Percentiles rank a stretch among this genome's conserved stretches.
These are phyloP conservation scores for Pterocles orientalis DNA, from an alignment of 2,113 vertebrate genomes.

Conservation along the genomic window DNA sequence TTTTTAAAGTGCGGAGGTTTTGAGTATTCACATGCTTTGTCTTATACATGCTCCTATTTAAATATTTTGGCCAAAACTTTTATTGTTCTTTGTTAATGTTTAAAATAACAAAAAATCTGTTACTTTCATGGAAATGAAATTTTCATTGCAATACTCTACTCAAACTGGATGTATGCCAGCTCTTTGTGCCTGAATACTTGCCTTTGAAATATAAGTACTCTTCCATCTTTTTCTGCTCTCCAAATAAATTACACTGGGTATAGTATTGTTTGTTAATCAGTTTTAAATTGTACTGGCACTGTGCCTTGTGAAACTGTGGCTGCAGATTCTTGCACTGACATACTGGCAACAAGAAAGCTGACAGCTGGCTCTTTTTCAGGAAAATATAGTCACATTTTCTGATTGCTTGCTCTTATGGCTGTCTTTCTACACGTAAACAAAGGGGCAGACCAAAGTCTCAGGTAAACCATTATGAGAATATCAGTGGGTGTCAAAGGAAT, in stretches of 20 bases:
- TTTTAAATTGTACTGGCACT: conserved; percentile 3
- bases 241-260: conserved; percentile 21
- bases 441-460: neutral
- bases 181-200: conserved; percentile 15
- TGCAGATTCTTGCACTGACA: neutral
- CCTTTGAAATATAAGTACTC: conserved; percentile 44
- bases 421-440: conserved; percentile 26
- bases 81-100: neutral
- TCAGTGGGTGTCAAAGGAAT: neutral
- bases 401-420: conserved; percentile 38
- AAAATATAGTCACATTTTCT: conserved; percentile 40
- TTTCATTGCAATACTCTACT: neutral
- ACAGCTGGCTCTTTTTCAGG: conserved; percentile 58
- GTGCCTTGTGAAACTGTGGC: conserved; percentile 25
- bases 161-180: neutral
- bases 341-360: conserved; percentile 9
- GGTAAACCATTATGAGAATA: neutral
- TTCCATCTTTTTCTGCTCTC: neutral
- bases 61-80: neutral
- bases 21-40: neutral
- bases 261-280: conserved; percentile 44
- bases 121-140: neutral
- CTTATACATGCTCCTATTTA: neutral
- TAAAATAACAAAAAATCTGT: neutral
- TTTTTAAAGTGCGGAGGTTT: neutral